Base-by-base conservation (phyloP, 2,888 invertebrate species). In the Dioctria rufipes region DNA sequence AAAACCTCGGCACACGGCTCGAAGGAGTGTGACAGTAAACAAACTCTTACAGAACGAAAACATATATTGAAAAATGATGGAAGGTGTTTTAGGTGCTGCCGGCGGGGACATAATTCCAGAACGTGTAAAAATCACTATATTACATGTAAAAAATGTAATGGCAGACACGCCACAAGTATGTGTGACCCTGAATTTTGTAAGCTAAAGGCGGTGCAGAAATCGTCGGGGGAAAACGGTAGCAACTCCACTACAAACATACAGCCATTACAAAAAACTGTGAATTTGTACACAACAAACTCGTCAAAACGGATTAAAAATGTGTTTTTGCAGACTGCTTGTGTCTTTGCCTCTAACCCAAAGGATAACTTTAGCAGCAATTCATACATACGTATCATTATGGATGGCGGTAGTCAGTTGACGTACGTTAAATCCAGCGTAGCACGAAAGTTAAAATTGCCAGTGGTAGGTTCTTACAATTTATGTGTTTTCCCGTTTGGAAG, bases 401-500 rank as follows among this genome's bases (percentile, higher is more conserved):
- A 58, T 58, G 58, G 58, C 25, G 58, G 58, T 13, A 58, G 58
- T n/a, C 58, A 58, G 58, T 13, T 58, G 58, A 58, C 58, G 25
- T 58, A 13, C 25, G 25, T 58, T 58, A 11, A 25, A 58, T 58
- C 58, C 5, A 58, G 25, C 25, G 25, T 58, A 11, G 58, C 58
- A 8, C 58, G 58, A 11, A 11, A 25, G 5, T 58, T 58, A 25
- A 25, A 58, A 11, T 58, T 58, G 25, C 58, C 58, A 13, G 25
- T 58, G 5, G 58, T 58, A 5, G 58, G 58, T 5, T 13, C 58
- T 11, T 25, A 58, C 25, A n/a, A 58, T 25, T n/a, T 58, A 58
- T 58, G n/a, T 25, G 63, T 39, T 63, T 39, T 67, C n/a, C 67
- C 67, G 8, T 67, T 67, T 43, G 49, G 67, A 4, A 67, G 49